Base-by-base conservation (phyloP, 2,797 vertebrate genomes). In the Cynopterus sphinx region DNA sequence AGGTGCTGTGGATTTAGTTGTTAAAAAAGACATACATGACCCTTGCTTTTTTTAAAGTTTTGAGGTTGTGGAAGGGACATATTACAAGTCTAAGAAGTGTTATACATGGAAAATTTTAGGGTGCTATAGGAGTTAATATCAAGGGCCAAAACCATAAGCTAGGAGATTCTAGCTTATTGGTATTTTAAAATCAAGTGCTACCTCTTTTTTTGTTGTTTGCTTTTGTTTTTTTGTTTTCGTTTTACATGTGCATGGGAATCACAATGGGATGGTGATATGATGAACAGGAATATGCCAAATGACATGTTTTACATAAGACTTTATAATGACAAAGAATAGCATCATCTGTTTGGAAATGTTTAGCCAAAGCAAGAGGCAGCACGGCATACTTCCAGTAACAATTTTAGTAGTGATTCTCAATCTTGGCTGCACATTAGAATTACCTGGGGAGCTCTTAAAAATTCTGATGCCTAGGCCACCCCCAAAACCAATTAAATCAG, bases 401-500 rank as follows among this genome's bases (percentile, higher is more conserved):
- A 41, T 87, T 87, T 91, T 77, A 91, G 92, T 53, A 73, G 36
- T 43, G 41, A 94, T 87, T 87, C 79, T 65, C 49, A 33, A 43
- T 82, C 65, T 41, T 77, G 75, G 49, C 91, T 91, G 53, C 67
- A 84, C 26, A 21, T 74, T 87, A 74, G 78, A 91, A 90, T 87
- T 91, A 91, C 49, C 55, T 84, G 65, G 89, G 79, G 83, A 93
- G 17, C 57, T 95, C 91, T 93, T n/a, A 85, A 87, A 95, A 81
- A 87, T 91, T 39, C 65, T 91, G 65, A 95, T 95, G 65, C 59
- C 36, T 93, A 89, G 75, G 84, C 91, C 81, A 95, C 84, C 84
- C 86, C 63, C 39, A 77, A 96, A 94, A 90, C 70, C 65, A 97
- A 91, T 94, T 93, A 93, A 96, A 91, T 57, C 43, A 85, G 46